Evolutionary conservation across 2,888 invertebrate species (phyloP), one percentile per base, ranked within the genome.

Genomic region (Pterostichus madidus): DNA sequence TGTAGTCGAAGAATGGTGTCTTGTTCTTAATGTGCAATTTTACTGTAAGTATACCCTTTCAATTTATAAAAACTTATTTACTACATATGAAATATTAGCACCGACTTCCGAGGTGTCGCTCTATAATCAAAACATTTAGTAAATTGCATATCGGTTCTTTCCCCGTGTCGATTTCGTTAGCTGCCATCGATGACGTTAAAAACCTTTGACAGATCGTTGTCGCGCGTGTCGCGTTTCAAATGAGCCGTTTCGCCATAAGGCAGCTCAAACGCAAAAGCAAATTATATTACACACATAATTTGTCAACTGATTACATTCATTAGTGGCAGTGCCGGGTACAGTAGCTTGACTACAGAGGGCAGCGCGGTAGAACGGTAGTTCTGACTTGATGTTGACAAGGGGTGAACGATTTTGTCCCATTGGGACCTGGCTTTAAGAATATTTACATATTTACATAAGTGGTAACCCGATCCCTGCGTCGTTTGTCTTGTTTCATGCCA

Each of bases 231-330:
- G 52, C 52, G 75, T 75, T 49, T 75, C 49, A 75, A 75, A 75
- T 75, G 75, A 75, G 75, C 49, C 52, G 52, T 75, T 75, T 75
- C 75, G 75, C 75, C 75, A 75, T 75, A 75, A 49, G 75, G 75
- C 75, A 59, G 75, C 73, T 44, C 35, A n/a, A 68, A 61, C 17
- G 24, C 32, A 32, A 68, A 64, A 68, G 15, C n/a, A 80, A 80
- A 80, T 71, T 68, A 71, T 71, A 80, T 80, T 80, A 80, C 68
- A 49, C 61, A 78, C 53, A 80, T 71, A 68, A 80, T 80, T 80
- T 80, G 80, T 80, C 80, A 71, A 68, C 52, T 71, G 80, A 80
- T 80, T 80, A 73, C 73, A 80, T 80, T 80, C 71, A 71, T 56
- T 80, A 68, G 39, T 39, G 2, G 39, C 39, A 39, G 39, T 39